phyloP scores from a whole-genome alignment of 2,113 vertebrate species.

The Colaptes auratus region DNA sequence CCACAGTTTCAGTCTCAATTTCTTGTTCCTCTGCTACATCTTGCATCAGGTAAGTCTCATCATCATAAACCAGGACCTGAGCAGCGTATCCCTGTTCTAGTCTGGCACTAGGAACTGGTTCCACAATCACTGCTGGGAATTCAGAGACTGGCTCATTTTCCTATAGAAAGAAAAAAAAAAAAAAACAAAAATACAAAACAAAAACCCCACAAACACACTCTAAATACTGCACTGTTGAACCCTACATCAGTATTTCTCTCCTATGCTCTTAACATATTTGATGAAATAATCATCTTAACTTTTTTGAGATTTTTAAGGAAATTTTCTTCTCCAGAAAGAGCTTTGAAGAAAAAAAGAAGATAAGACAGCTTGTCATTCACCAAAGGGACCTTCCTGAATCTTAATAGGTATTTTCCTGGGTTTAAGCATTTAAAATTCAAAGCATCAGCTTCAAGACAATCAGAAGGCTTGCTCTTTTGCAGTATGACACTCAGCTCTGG shows the following conservation, averaged over 20 bases:
- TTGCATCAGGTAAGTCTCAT: slow-evolving; percentile 95
- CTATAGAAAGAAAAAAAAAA: slow-evolving; percentile 64
- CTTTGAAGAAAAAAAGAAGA: background rate
- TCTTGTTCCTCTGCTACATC: slow-evolving; percentile 98
- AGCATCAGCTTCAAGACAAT: background rate
- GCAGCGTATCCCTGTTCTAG: slow-evolving; percentile 97
- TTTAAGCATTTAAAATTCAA: background rate
- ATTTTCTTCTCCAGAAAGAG: background rate
- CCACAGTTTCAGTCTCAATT: slow-evolving; percentile 92
- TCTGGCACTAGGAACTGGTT: slow-evolving; percentile 90
- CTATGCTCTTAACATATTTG: background rate
- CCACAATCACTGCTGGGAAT: slow-evolving; percentile 95
- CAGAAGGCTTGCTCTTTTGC: too few relatives aligned
- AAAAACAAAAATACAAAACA: background rate
- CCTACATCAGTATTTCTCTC: background rate
- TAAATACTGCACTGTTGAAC: slow-evolving; percentile 16
- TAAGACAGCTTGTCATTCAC: background rate
- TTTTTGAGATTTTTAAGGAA: background rate
- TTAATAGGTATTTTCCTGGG: background rate
- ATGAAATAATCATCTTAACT: background rate
- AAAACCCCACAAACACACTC: background rate
- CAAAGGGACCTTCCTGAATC: background rate
- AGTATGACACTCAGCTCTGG: background rate
- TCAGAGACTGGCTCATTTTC: slow-evolving; percentile 82
- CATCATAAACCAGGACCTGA: slow-evolving; percentile 95